These are phyloP conservation scores for Leptopterna dolabrata DNA, from an alignment of 2,888 invertebrate genomes.

Conservation along the genomic window DNA sequence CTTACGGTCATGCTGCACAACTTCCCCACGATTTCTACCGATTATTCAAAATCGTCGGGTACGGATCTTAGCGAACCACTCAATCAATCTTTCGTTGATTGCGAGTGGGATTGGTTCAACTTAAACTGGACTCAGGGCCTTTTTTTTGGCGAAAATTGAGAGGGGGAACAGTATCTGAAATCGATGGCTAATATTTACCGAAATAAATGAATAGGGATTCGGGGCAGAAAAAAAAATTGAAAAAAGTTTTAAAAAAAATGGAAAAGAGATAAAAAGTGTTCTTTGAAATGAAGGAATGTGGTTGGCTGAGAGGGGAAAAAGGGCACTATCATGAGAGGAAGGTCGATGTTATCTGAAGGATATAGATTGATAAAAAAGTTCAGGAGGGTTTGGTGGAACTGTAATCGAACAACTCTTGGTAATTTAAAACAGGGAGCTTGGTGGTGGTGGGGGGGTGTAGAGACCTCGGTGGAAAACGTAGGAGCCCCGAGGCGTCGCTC, in stretches of 20 bases:
- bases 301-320: neutral
- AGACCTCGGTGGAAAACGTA: neutral
- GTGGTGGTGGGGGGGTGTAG: neutral
- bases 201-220: constrained; percentile 15
- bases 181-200: constrained; percentile 36
- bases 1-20: no score
- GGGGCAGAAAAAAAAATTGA: neutral
- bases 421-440: constrained; percentile 53
- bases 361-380: constrained; percentile 51
- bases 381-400: constrained; percentile 43
- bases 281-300: constrained; percentile 13
- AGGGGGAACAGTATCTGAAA: neutral
- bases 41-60: no score
- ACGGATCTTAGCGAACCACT: no score
- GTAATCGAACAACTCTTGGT: constrained; percentile 57
- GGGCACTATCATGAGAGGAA: neutral
- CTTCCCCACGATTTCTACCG: no score
- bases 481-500: constrained; percentile 14
- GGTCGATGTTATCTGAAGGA: constrained; percentile 41
- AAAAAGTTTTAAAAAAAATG: no score
- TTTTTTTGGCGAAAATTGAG: neutral
- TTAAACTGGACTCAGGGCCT: no score
- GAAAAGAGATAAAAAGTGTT: neutral
- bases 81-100: no score
- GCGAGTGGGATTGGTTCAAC: no score